Base-by-base conservation (phyloP, 2,888 invertebrate species). In the Thymelicus acteon region DNA sequence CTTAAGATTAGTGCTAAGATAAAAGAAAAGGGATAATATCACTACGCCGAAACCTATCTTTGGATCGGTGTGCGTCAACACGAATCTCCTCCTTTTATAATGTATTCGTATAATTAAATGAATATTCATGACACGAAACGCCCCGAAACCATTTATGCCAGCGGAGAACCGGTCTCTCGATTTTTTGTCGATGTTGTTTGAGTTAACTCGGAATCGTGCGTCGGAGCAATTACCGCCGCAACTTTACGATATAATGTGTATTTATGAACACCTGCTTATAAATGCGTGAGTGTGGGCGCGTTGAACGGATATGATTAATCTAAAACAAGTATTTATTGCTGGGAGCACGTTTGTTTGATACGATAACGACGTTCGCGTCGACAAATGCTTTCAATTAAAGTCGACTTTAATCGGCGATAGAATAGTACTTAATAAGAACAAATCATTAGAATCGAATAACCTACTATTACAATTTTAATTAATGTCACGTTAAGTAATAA, bases 91-190 rank as follows among this genome's bases (percentile, higher is more conserved):
- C 72, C 75, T 72, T 73, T 65, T 75, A 68, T 75, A 19, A 82
- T 84, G 79, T 85, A 84, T 85, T 60, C 65, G 60, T 71, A 47
- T 65, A 87, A 85, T 84, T 84, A 85, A 86, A 90, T 89, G 85
- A 89, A 88, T 89, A 91, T 91, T 91, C 87, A 90, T 87, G 86
- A 80, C 80, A 78, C 78, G 85, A 82, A 86, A 82, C 82, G 85
- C 82, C 82, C 82, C 84, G 82, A 83, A 86, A 86, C 85, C 84
- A 87, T 88, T 88, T 78, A 87, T 88, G 83, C 79, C 80, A 75
- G 78, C 80, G 82, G 83, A 83, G 84, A 88, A 86, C 87, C 86
- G 86, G 89, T 85, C 82, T 85, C 78, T 85, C 75, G 74, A 76
- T 86, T 91, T 90, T 89, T 88, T 86, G 84, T 87, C 79, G 82